Evolutionary conservation across 2,797 vertebrate species (phyloP), one percentile per base, ranked within the genome.

Genomic region (Cheracebus regulus): DNA sequence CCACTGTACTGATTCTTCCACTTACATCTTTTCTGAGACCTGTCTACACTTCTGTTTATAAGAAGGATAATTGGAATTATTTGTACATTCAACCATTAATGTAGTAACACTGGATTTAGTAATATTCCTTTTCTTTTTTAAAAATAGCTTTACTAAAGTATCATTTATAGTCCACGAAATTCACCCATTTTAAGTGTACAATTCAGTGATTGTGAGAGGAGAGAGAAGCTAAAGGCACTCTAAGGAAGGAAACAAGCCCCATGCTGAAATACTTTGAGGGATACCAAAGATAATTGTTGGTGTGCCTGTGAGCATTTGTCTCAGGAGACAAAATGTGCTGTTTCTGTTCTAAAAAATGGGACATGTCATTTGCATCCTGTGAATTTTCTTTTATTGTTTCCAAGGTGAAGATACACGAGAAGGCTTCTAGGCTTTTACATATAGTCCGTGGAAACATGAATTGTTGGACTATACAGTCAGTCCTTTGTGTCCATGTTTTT

Each of bases 61-160:
- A 72, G 82, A 96, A 57, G 41, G 46, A 67, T 20, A 76, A 84
- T 79, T 44, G 73, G 17, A 82, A 76, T 92, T 91, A 79, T 85
- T 94, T 85, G 41, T 86, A 64, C 17, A 26, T 70, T 88, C n/a
- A 44, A 1, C 15, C 46, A 48, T 70, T 93, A 55, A 33, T 79
- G 91, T 55, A 72, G 7, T 88, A 86, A 57, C 39, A 88, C 7
- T 81, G 24, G 26, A 39, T 78, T 50, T 73, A 80, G 64, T 95
- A 72, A 44, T 88, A 41, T 72, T 97, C 67, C 48, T 50, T 86
- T 82, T 28, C 20, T 84, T 96, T 67, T 84, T 95, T 85, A 75
- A 75, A 48, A 89, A 44, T 14, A 86, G n/a, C 28, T 92, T 88
- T 75, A 46, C 81, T 90, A 61, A 52, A 80, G 44, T 72, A 17